A percentile compares a stretch with the other conserved stretches of the same genome.
Conservation (phyloP, 1,140 invertebrate species). For the Drosophila lacteicornis region DNA sequence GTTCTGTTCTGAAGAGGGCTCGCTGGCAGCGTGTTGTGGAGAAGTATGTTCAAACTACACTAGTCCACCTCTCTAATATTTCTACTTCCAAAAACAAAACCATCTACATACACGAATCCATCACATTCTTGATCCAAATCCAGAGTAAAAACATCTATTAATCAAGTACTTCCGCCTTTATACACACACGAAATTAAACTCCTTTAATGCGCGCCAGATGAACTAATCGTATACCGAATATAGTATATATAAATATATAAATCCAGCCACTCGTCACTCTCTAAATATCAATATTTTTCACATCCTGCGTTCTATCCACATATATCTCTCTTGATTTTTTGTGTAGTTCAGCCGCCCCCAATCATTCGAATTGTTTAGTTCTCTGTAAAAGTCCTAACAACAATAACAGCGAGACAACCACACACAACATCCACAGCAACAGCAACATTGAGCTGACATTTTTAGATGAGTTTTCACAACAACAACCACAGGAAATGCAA, state of each 20-base stretch:
- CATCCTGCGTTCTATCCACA: conserved; percentile 27
- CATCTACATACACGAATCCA: conserved; percentile 30
- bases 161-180: conserved; percentile 14
- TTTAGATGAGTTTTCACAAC: conserved; percentile 12
- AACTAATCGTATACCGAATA: conserved; percentile 23
- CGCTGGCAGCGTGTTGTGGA: conserved; percentile 81
- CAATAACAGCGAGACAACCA: conserved; percentile 19
- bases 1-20: conserved; percentile 78
- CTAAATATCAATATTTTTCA: conserved; percentile 10
- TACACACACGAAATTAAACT: conserved; percentile 15
- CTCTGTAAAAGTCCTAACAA: conserved; percentile 6
- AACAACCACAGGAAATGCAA: conserved; percentile 40
- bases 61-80: conserved; percentile 49
- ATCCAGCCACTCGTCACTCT: conserved; percentile 13
- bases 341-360: conserved; percentile 17
- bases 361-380: conserved; percentile 21
- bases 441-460: conserved; percentile 12
- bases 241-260: conserved; percentile 10
- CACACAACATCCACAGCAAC: conserved; percentile 14
- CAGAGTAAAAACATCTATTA: conserved; percentile 27
- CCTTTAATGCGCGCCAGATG: conserved; percentile 27
- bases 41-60: conserved; percentile 83
- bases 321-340: conserved; percentile 33
- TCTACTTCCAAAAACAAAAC: conserved; percentile 38
- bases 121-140: conserved; percentile 31